Base-by-base conservation (phyloP, 2,797 vertebrate genomes). In the Acipenser oxyrinchus region DNA sequence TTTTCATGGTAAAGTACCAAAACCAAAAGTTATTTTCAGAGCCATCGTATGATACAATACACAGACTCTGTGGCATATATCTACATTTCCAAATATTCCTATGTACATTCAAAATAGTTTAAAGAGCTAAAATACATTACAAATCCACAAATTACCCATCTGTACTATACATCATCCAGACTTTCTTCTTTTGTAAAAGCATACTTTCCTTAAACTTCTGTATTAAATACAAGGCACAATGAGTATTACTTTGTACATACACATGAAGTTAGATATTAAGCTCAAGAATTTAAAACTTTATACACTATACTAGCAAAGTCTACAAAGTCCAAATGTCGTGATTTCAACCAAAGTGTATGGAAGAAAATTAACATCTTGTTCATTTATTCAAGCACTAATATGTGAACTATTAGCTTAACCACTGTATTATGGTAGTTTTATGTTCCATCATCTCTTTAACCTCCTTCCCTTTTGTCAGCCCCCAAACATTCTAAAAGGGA, bases 21-120 rank as follows among this genome's bases (percentile, higher is more conserved):
- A 86, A 81, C 81, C 76, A 80, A 77, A 83, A 79, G 8, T 83
- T 86, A 93, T 93, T 92, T 93, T 93, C 92, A 95, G 92, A 98
- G 92, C 93, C 93, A 92, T 95, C 93, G 93, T 94, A 89, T 94
- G 90, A 91, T 95, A 97, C 90, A 91, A 92, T 92, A 89, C 93
- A 97, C 91, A 95, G 96, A 99, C 97, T 99, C 96, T 98, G 95
- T 98, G 95, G 97, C 96, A 97, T 97, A 87, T 93, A 91, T 96
- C 92, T 89, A 93, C 93, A 96, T 92, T 93, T 95, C 91, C 92
- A 87, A 90, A 87, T 89, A 91, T 92, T 91, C 90, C 88, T 95
- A 97, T 94, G 86, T 97, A 97, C 94, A 98, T 97, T 97, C 94
- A 94, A 88, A 92, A 90, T 80, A 87, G 84, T 90, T 86, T 83